Evolutionary conservation across 2,113 vertebrate genomes (phyloP), one percentile per base, ranked within the genome.

Genomic region (Rafetus swinhoei): DNA sequence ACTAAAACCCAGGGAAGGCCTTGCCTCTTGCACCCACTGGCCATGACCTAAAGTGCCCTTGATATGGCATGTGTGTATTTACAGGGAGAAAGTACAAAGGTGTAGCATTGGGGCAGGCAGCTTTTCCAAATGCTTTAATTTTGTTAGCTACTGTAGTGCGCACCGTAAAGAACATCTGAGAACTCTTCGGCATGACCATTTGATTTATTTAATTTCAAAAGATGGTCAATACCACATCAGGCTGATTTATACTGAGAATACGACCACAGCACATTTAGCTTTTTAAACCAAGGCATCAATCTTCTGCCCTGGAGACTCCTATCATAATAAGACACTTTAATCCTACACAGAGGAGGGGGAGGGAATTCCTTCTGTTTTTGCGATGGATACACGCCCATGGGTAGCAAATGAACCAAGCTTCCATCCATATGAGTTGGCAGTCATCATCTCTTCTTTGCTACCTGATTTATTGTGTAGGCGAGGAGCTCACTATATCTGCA

Each of bases 381-480:
- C 87, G 95, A 95, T 2, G 69, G 56, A 86, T 57, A 80, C 50
- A 56, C 18, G 85, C 90, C 55, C 83, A 72, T 84, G 59, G 6
- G 50, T 86, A 93, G 87, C 81, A 89, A 93, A 93, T 90, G 79
- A 93, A 90, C 92, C 1, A 0, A 79, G 55, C 86, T 76, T 18
- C 79, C 55, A 13, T 39, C 81, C 0, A 0, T 79, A 32, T 29
- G 57, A 72, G 45, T 84, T 91, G 88, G 82, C 77, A 93, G 53
- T 82, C 82, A 79, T 57, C 86, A 90, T 93, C 32, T 10, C 59
- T 79, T 95, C 56, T 79, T 94, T 72, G 53, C 52, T 87, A 60
- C 35, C 82, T 95, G 91, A 96, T 96, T 94, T 96, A 95, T 85
- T 82, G 53, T 69, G 32, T 84, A 22, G 19, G 3, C 1, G 59